phyloP scores from a whole-genome alignment of 2,113 vertebrate species.

The Bucco capensis region DNA sequence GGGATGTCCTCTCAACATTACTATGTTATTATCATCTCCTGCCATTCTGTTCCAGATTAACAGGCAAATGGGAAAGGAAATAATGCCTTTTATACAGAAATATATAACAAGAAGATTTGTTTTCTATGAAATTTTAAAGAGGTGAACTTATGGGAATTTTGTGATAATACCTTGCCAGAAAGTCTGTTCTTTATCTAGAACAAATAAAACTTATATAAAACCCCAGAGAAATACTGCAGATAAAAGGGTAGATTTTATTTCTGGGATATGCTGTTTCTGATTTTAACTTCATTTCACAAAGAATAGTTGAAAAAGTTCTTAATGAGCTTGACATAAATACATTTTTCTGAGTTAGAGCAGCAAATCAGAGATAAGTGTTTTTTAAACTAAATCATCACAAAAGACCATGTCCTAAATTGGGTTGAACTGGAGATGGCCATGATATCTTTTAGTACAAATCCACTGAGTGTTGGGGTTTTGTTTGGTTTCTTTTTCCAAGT shows the following conservation, averaged over 20 bases:
- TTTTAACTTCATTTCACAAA: background rate
- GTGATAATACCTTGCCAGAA: background rate
- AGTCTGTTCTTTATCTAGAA: background rate
- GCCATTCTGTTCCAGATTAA: background rate
- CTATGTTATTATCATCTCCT: background rate
- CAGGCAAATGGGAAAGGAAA: background rate
- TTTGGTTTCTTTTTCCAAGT: background rate
- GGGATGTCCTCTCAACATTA: background rate
- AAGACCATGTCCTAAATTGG: background rate
- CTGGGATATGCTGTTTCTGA: background rate
- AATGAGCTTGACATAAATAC: background rate
- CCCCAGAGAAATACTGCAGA: background rate
- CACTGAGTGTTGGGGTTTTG: background rate
- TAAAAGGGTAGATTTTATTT: slow-evolving; percentile 12
- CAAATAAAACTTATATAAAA: background rate
- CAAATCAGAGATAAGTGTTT: background rate
- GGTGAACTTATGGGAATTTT: background rate
- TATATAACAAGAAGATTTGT: background rate
- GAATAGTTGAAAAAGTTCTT: background rate
- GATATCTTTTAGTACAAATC: background rate
- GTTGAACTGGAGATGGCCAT: background rate
- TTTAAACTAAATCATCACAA: background rate
- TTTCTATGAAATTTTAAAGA: background rate
- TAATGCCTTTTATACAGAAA: background rate
- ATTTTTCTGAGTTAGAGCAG: background rate